These are phyloP conservation scores for Lota lota DNA, from an alignment of 2,113 vertebrate species.

Conservation along the genomic window DNA sequence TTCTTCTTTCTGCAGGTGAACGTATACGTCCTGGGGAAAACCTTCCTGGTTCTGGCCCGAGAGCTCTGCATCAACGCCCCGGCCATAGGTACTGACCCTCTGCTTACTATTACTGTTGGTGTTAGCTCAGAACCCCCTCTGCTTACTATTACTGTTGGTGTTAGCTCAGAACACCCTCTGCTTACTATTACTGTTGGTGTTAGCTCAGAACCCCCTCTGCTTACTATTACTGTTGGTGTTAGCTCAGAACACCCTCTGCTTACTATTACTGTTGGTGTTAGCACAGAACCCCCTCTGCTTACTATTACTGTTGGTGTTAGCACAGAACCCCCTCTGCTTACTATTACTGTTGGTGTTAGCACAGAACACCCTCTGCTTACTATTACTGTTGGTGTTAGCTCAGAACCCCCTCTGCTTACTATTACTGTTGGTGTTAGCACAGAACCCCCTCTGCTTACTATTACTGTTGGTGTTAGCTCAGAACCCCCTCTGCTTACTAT, in stretches of 20 bases:
- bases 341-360: too few species aligned
- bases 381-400: not conserved
- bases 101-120: not conserved
- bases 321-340: not conserved
- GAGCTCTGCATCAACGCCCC: constrained; percentile 97
- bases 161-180: not conserved
- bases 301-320: too few species aligned
- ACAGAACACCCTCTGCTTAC: not conserved
- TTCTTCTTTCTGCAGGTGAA: constrained; percentile 79
- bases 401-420: not conserved
- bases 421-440: too few species aligned
- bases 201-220: not conserved
- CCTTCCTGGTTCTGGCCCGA: constrained; percentile 88
- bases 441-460: not conserved
- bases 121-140: not conserved
- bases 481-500: not conserved
- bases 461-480: too few species aligned
- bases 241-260: not conserved
- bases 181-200: not conserved
- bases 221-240: not conserved
- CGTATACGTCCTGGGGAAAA: constrained; percentile 91
- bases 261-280: not conserved
- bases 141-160: not conserved
- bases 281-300: not conserved
- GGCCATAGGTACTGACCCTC: constrained; percentile 85